A percentile compares a stretch with the other conserved stretches of the same genome.
Conservation (phyloP, 2,797 vertebrate genomes). For the Galagoides demidoff region DNA sequence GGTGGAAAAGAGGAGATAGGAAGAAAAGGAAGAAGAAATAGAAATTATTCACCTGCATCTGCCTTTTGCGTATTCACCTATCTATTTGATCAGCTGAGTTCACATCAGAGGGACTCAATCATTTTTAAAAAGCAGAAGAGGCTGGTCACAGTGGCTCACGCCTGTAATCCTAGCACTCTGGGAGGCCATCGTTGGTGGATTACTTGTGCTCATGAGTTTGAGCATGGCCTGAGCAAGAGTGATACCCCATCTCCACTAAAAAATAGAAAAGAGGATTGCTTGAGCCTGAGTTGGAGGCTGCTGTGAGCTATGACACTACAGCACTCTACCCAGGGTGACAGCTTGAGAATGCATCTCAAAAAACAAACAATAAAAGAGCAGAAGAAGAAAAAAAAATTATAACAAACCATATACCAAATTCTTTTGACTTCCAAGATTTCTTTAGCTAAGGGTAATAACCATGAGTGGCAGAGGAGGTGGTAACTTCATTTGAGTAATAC, state of each 20-base stretch:
- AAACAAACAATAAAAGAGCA: no score
- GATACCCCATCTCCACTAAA: no score
- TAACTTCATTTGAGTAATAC: background rate
- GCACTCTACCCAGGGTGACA: no score
- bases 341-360: no score
- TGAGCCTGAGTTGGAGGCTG: no score
- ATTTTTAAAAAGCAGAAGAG: constrained; percentile 8
- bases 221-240: no score
- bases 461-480: background rate
- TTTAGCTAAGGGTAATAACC: background rate
- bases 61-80: background rate
- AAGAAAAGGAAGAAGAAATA: background rate
- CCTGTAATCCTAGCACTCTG: no score
- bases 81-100: background rate
- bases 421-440: background rate
- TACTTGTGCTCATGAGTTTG: no score
- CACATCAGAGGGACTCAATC: background rate
- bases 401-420: background rate
- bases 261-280: no score
- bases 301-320: no score
- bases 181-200: no score
- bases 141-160: no score
- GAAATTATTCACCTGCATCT: background rate
- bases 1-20: background rate
- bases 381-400: background rate